A percentile compares a stretch with the other conserved stretches of the same genome.
These are phyloP conservation scores for Mimas tiliae DNA, from an alignment of 2,888 invertebrate genomes.

Conservation along the genomic window DNA sequence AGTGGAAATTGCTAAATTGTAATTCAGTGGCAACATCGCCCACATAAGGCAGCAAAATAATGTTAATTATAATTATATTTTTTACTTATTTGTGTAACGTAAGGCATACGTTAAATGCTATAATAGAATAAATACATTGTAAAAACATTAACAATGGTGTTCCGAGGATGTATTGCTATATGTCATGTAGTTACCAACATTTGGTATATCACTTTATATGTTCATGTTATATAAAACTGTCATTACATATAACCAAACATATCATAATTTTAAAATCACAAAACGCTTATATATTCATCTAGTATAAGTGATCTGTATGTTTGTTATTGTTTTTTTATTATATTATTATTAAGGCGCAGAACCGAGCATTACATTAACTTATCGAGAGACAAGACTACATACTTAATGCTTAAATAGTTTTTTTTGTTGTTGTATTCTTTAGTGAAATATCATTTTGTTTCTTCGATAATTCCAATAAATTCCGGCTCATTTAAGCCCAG, in stretches of 20 bases:
- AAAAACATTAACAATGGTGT: conserved; percentile 22
- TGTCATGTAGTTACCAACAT: conserved; percentile 26
- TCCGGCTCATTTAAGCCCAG: background rate
- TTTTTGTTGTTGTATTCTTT: too few species aligned
- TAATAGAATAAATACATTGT: conserved; percentile 24
- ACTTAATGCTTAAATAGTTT: background rate
- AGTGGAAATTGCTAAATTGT: conserved; percentile 4
- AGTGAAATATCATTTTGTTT: background rate
- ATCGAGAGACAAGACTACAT: background rate
- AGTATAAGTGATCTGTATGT: background rate
- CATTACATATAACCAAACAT: conserved; percentile 39
- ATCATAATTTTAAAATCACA: conserved; percentile 37
- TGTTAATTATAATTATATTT: conserved; percentile 4
- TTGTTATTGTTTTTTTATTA: background rate
- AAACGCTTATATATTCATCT: conserved; percentile 33
- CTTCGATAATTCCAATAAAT: background rate
- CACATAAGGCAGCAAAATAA: background rate
- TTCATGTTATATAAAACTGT: background rate
- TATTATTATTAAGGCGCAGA: conserved; percentile 9
- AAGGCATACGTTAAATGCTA: conserved; percentile 21
- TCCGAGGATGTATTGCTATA: conserved; percentile 15
- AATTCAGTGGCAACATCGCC: background rate
- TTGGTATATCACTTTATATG: background rate
- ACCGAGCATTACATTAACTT: background rate
- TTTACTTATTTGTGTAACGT: conserved; percentile 14